Conservation (phyloP, 1,140 invertebrate species). For the Lasaia peninsularis region DNA sequence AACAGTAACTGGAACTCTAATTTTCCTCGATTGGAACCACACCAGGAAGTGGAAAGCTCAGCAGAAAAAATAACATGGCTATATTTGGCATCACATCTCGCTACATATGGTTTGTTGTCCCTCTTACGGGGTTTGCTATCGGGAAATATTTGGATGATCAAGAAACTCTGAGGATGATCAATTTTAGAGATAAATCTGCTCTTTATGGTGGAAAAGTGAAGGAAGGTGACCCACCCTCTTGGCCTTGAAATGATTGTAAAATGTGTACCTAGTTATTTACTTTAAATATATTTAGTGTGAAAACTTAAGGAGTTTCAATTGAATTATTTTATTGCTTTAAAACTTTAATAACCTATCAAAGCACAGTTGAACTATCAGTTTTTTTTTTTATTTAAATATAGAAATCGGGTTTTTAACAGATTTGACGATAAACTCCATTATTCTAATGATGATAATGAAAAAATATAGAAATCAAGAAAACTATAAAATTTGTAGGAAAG, state of each 20-base stretch:
- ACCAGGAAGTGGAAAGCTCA: constrained; percentile 84
- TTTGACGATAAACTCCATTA: too few species aligned
- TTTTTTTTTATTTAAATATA: too few species aligned
- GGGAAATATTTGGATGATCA: constrained; percentile 82
- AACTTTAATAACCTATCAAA: too few species aligned
- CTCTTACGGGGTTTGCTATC: constrained; percentile 77
- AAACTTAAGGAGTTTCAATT: background rate
- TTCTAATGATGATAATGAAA: too few species aligned
- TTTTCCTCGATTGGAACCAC: constrained; percentile 83
- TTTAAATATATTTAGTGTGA: constrained; percentile 7
- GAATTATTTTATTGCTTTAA: background rate
- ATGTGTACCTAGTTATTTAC: constrained; percentile 7
- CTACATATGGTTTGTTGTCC: constrained; percentile 65
- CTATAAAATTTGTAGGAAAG: too few species aligned
- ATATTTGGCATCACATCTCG: constrained; percentile 75
- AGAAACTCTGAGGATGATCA: constrained; percentile 83
- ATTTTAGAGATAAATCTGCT: constrained; percentile 86
- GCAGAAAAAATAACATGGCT: constrained; percentile 68
- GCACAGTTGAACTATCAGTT: too few species aligned
- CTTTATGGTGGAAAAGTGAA: constrained; percentile 82
- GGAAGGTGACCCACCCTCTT: constrained; percentile 83
- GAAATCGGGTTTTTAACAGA: too few species aligned
- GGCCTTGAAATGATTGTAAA: constrained; percentile 72
- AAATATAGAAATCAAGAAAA: too few species aligned
- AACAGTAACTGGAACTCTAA: constrained; percentile 72